Percentiles rank a stretch among this genome's conserved stretches.
These are phyloP conservation scores for Echinometra lucunter DNA, from an alignment of 53 echinoderm and acorn worm species.

Conservation along the genomic window DNA sequence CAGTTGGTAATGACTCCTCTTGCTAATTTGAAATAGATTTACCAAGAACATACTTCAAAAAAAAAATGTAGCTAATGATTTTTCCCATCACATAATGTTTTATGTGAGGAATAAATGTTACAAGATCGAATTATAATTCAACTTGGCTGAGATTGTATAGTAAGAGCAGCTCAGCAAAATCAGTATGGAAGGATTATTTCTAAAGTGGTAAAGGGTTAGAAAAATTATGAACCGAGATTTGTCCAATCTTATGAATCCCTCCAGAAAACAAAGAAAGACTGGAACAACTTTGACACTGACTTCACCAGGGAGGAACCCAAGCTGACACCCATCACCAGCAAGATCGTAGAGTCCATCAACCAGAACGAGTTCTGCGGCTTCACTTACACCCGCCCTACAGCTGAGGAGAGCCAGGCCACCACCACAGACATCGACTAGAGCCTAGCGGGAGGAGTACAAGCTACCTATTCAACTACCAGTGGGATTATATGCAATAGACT, in stretches of 20 bases:
- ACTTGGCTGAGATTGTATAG: too few relatives aligned
- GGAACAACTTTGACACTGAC: constrained; percentile 98
- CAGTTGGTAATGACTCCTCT: too few relatives aligned
- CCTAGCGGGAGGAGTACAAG: background rate
- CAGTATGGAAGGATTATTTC: background rate
- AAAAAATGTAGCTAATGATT: too few relatives aligned
- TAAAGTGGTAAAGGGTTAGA: background rate
- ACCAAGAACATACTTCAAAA: too few relatives aligned
- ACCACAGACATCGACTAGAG: constrained; percentile 87
- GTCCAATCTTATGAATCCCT: background rate
- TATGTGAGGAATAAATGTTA: too few relatives aligned
- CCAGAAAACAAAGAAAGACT: constrained; percentile 99
- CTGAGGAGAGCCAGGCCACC: constrained; percentile 71
- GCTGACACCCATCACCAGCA: constrained; percentile 83
- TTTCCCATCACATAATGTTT: too few relatives aligned
- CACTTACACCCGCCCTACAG: constrained; percentile 88
- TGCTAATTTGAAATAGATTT: too few relatives aligned
- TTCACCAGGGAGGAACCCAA: constrained; percentile 97
- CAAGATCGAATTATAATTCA: too few relatives aligned
- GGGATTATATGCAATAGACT: constrained; percentile 47
- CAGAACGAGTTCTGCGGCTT: constrained; percentile 97
- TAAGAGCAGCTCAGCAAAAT: too few relatives aligned
- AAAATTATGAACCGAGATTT: background rate
- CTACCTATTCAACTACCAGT: background rate
- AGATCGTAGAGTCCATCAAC: constrained; percentile 94